Evolutionary conservation across 2,113 vertebrate genomes (phyloP), one percentile per base, ranked within the genome.

Genomic region (Danionella cerebrum): DNA sequence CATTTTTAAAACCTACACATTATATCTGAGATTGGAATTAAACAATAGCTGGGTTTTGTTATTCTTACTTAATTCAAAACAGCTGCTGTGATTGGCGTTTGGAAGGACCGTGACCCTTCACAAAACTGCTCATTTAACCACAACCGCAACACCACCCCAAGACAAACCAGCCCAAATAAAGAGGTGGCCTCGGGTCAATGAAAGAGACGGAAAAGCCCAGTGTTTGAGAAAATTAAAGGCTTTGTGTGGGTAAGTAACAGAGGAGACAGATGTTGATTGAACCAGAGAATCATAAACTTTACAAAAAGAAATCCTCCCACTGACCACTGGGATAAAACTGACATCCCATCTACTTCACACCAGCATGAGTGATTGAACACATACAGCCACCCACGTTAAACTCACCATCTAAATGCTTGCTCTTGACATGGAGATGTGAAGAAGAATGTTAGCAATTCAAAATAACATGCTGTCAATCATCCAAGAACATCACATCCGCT

Each of bases 181-280:
- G n/a, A n/a, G n/a, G n/a, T n/a, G n/a, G n/a, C n/a, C n/a, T n/a
- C 22, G 29, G 25, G 29, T 6, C n/a, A 38, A 42, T 35, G 50
- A 47, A 14, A 51, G 54, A 51, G 29, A 44, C 27, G 38, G 2
- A 53, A 70, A 70, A 72, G 77, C 66, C 73, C 76, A 76, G 75
- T 84, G 83, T 84, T 89, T 84, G 78, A 80, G 83, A 83, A 86
- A 88, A 86, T 85, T 78, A 87, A 78, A 84, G 82, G 79, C 75
- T 79, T 48, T 72, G 71, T 22, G 45, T 68, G 72, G 36, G 78
- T 69, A 85, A 86, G 85, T 85, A 85, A 80, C 71, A 77, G 71
- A 76, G 70, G 52, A 66, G 65, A 79, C 73, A 51, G 80, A 81
- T 86, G 83, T 79, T 78, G 58, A 67, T 80, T 53, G 27, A 79